phyloP scores from a whole-genome alignment of 2,113 vertebrate genomes.

The Tyrannus savana region DNA sequence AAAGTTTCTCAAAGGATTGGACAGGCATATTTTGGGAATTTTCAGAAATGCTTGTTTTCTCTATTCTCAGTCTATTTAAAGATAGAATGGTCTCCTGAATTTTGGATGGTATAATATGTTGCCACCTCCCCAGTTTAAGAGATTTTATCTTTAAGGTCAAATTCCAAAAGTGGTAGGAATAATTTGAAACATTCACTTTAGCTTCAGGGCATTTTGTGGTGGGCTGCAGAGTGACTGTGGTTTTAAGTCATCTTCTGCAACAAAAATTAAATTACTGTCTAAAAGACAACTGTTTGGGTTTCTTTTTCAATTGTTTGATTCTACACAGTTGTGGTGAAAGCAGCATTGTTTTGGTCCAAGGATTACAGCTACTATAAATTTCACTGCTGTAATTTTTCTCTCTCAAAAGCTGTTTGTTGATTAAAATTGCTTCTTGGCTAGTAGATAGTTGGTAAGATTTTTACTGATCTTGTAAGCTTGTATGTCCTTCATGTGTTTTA shows the following conservation, averaged over 20 bases:
- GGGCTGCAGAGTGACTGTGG: neutral
- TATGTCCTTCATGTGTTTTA: neutral
- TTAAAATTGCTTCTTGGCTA: neutral
- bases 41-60: neutral
- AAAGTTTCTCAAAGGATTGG: neutral
- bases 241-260: conserved; percentile 23
- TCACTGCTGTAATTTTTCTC: neutral
- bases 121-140: neutral
- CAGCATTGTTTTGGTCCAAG: neutral
- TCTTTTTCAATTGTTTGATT: conserved; percentile 18
- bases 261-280: neutral
- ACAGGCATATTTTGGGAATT: neutral
- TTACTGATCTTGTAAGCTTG: neutral
- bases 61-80: neutral
- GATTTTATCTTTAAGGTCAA: neutral
- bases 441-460: neutral
- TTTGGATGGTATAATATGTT: neutral
- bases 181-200: neutral
- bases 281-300: neutral
- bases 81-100: neutral
- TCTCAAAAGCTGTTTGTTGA: neutral
- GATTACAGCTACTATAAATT: neutral
- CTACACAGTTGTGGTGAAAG: neutral
- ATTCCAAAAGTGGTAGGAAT: neutral
- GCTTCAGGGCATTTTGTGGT: neutral